Conservation (phyloP, 1,140 invertebrate species). For the Apis florea region DNA sequence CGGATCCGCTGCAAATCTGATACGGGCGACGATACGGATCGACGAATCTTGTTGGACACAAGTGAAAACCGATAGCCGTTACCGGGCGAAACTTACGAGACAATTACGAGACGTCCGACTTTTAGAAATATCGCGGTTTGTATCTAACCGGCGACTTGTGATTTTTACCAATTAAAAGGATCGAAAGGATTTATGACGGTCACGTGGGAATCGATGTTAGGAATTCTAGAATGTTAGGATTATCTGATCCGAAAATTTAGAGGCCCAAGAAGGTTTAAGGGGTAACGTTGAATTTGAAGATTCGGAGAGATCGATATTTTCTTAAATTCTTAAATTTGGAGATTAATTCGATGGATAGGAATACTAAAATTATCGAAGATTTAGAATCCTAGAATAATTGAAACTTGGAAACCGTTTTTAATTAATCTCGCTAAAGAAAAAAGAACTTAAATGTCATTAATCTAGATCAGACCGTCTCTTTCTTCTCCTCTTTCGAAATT, state of each 20-base stretch:
- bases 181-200: neutral
- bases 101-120: slow-evolving; percentile 1
- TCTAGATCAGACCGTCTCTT: no score
- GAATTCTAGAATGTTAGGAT: neutral
- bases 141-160: neutral
- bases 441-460: no score
- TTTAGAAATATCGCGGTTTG: neutral
- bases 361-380: no score
- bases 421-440: no score
- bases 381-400: no score
- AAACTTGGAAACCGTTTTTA: no score
- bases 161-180: neutral
- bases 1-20: slow-evolving; percentile 29
- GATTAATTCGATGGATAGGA: neutral
- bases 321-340: neutral
- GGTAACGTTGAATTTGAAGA: neutral
- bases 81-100: neutral
- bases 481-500: neutral
- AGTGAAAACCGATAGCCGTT: slow-evolving; percentile 11
- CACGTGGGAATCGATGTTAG: neutral
- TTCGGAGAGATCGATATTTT: neutral
- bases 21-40: slow-evolving; percentile 26
- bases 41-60: slow-evolving; percentile 13
- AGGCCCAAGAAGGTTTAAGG: neutral
- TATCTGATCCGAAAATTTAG: neutral